Evolutionary conservation across 2,113 vertebrate genomes (phyloP).

Genomic region (Spea multiplicata): DNA sequence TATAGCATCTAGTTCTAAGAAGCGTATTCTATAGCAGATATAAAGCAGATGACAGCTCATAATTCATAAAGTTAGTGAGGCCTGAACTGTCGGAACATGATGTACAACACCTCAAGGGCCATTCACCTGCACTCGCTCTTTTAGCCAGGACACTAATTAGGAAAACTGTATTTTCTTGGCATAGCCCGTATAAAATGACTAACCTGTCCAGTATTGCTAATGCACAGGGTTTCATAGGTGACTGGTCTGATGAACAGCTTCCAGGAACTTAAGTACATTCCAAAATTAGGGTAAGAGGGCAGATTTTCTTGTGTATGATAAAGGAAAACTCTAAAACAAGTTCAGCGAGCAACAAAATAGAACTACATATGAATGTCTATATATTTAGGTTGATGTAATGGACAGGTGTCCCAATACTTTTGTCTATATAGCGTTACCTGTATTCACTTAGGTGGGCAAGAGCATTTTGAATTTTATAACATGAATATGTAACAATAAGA

Average conservation of each 20-base stretch:
- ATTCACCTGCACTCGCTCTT: slow-evolving; percentile 59
- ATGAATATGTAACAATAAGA: too few species aligned
- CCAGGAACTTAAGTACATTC: background rate
- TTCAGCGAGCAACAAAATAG: too few species aligned
- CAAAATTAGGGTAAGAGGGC: background rate
- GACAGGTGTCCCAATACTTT: too few species aligned
- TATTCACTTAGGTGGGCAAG: too few species aligned
- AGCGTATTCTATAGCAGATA: slow-evolving; percentile 71
- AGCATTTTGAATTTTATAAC: too few species aligned
- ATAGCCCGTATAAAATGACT: background rate
- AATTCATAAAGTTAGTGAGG: slow-evolving; percentile 69
- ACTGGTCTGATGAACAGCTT: background rate
- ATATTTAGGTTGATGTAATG: too few species aligned
- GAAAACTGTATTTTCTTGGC: slow-evolving; percentile 1
- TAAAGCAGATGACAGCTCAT: slow-evolving; percentile 70
- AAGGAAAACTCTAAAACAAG: too few species aligned
- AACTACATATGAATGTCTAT: too few species aligned
- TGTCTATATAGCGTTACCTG: too few species aligned
- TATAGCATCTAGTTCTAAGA: slow-evolving; percentile 77
- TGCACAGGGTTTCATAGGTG: background rate
- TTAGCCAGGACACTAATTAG: slow-evolving; percentile 21
- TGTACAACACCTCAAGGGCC: slow-evolving; percentile 60
- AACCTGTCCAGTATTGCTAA: background rate
- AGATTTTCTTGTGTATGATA: too few species aligned
- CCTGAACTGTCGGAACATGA: slow-evolving; percentile 71